Evolutionary conservation across 2,113 vertebrate genomes (phyloP).

Genomic region (Seriola rivoliana): DNA sequence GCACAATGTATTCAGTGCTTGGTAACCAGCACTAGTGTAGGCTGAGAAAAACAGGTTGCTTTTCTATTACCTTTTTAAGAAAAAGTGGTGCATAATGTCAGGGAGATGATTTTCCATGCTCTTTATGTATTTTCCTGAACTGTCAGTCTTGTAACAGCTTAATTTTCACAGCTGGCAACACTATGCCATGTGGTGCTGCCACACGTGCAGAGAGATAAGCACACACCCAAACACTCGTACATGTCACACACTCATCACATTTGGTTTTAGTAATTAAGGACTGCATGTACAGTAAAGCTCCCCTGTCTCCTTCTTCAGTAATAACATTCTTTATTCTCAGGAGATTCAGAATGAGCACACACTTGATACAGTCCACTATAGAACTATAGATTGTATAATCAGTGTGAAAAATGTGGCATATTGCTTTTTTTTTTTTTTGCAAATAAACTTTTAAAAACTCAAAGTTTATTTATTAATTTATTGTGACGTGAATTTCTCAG

Average conservation of each 20-base stretch:
- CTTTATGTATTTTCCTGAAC: constrained; percentile 37
- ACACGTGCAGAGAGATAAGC: constrained; percentile 13
- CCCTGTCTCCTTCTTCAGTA: constrained; percentile 1
- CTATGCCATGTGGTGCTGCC: constrained; percentile 3
- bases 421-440: background rate
- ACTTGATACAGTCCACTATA: background rate
- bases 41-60: constrained; percentile 71
- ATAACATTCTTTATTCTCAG: background rate
- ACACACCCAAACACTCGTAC: constrained; percentile 20
- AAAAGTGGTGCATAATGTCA: constrained; percentile 50
- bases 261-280: constrained; percentile 44
- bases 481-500: background rate
- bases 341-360: background rate
- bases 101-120: constrained; percentile 47
- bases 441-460: background rate
- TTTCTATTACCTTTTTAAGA: constrained; percentile 64
- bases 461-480: background rate
- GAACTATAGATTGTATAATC: background rate
- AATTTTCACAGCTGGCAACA: constrained; percentile 47
- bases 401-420: background rate
- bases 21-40: constrained; percentile 74
- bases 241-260: constrained; percentile 24
- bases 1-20: constrained; percentile 78
- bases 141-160: constrained; percentile 42
- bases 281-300: constrained; percentile 18